Conservation (phyloP, 2,113 vertebrate species). For the Poeciliopsis retropinna region DNA sequence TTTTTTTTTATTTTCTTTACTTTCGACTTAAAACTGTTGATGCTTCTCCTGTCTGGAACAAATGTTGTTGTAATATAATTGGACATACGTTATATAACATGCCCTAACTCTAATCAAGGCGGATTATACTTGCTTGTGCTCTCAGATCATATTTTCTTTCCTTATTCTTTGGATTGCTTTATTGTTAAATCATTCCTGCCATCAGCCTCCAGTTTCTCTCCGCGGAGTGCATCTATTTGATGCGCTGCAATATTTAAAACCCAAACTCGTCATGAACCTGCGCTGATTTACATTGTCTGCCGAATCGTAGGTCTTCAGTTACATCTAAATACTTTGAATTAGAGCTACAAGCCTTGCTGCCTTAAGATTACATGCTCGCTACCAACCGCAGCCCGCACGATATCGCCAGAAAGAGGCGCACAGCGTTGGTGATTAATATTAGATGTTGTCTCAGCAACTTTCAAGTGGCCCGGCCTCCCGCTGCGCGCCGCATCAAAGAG, state of each 20-base stretch:
- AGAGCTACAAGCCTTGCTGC: conserved; percentile 13
- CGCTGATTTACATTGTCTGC: conserved; percentile 8
- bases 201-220: conserved; percentile 30
- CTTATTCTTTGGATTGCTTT: conserved; percentile 1
- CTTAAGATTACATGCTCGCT: conserved; percentile 1
- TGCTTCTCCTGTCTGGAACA: background rate
- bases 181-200: conserved; percentile 11
- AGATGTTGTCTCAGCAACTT: conserved; percentile 71
- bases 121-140: background rate
- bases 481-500: conserved; percentile 76
- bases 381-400: conserved; percentile 28
- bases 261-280: background rate
- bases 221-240: background rate
- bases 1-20: background rate
- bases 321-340: conserved; percentile 4
- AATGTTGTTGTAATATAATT: background rate
- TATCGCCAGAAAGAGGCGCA: conserved; percentile 41
- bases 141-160: background rate
- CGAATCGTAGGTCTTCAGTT: background rate
- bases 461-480: conserved; percentile 60
- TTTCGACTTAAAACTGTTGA: background rate
- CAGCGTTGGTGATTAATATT: conserved; percentile 68
- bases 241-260: conserved; percentile 29
- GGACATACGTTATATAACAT: background rate
- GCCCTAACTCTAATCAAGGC: background rate